These are phyloP conservation scores for Hirundichthys speculiger DNA, from an alignment of 2,113 vertebrate genomes.

Conservation along the genomic window DNA sequence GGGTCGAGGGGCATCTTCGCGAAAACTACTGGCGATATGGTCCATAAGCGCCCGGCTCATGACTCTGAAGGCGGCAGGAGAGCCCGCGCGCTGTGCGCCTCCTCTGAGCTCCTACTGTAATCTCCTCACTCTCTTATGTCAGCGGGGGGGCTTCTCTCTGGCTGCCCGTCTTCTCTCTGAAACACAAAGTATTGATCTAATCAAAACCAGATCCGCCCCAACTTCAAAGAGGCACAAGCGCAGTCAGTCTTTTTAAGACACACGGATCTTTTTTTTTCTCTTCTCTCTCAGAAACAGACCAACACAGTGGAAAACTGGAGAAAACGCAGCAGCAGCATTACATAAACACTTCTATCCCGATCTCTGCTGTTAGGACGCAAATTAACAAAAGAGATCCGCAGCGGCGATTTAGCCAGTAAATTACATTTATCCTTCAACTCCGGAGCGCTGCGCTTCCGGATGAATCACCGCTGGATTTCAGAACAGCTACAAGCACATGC, in stretches of 20 bases:
- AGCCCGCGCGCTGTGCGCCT: slow-evolving; percentile 58
- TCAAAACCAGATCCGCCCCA: slow-evolving; percentile 95
- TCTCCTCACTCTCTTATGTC: slow-evolving; percentile 93
- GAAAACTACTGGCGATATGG: slow-evolving; percentile 91
- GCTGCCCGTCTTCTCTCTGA: slow-evolving; percentile 89
- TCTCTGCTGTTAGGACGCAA: slow-evolving; percentile 7
- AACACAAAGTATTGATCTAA: slow-evolving; percentile 93
- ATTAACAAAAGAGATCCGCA: neutral
- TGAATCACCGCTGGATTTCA: neutral
- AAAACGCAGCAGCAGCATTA: slow-evolving; percentile 55
- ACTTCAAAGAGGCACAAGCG: slow-evolving; percentile 85
- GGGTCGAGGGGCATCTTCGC: slow-evolving; percentile 96
- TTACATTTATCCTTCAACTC: too few relatives aligned
- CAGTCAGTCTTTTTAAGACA: too few relatives aligned
- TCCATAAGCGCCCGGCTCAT: slow-evolving; percentile 94
- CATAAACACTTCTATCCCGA: slow-evolving; percentile 46
- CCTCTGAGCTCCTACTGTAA: slow-evolving; percentile 81
- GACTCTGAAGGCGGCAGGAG: slow-evolving; percentile 78
- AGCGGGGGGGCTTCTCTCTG: slow-evolving; percentile 90
- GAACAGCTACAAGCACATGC: neutral
- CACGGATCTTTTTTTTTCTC: too few relatives aligned
- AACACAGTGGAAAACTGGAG: slow-evolving; percentile 20
- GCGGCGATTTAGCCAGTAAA: too few relatives aligned
- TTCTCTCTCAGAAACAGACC: too few relatives aligned
- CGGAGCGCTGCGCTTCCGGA: too few relatives aligned